Base-by-base conservation (phyloP, 2,888 invertebrate genomes). In the Brenthis hecate region DNA sequence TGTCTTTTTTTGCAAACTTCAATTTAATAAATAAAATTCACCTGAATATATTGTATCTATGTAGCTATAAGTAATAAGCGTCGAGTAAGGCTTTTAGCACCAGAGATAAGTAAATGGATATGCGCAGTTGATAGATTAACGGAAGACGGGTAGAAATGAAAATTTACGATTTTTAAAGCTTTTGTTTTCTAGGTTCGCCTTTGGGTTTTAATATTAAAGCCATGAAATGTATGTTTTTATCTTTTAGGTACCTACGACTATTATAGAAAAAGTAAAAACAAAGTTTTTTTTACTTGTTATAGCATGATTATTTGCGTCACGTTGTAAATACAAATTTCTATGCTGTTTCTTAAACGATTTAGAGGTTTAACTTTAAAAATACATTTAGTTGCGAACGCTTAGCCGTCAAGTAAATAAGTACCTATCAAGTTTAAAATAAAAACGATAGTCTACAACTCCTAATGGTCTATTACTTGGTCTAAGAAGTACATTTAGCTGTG, bases 361-460 rank as follows among this genome's bases (percentile, higher is more conserved):
- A 36, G 36, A 8, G 8, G 36, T 11, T 11, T 36, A 11, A 19
- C 19, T 19, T 19, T 19, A 36, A 36, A 36, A 36, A 50, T 13
- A 28, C n/a, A n/a, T 60, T 60, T 14, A 48, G 14, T n/a, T 16
- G 28, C 19, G n/a, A n/a, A 50, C 47, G 60, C 28, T 60, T 28
- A 58, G 11, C 28, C 28, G 28, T 32, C 13, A 50, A 13, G 50
- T 50, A 50, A 28, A 28, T 50, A 28, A 28, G 50, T 28, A 23
- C 58, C 28, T 28, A 32, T 50, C n/a, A 60, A 50, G 48, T 32
- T 50, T 16, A 60, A 50, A 60, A 65, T 60, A 68, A 68, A 65
- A 68, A 60, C 55, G 28, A 16, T 55, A 32, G 55, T 56, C 50
- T 23, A 50, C 50, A 58, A 68, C 68, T 60, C 51, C 58, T 68